These are phyloP conservation scores for Mormyrus proboscirostris DNA, from an alignment of 2,797 vertebrate species.

Conservation along the genomic window DNA sequence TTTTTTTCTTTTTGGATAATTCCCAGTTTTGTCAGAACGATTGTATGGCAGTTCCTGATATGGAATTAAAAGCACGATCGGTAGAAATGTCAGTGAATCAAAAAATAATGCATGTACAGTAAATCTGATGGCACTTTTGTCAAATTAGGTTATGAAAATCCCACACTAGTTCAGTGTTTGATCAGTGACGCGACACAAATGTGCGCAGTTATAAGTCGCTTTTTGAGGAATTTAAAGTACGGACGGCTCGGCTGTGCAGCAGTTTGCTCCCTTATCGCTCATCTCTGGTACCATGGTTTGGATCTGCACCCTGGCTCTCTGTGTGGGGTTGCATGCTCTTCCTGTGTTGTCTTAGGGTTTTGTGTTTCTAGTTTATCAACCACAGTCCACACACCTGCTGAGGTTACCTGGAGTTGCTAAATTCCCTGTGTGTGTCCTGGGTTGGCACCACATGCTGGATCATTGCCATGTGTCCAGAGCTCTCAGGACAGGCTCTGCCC, in stretches of 20 bases:
- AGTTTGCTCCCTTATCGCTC: background rate
- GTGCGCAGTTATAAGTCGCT: background rate
- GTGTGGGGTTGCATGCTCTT: background rate
- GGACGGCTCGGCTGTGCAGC: background rate
- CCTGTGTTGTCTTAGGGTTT: background rate
- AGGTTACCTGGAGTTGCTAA: background rate
- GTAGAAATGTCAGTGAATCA: background rate
- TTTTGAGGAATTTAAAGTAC: background rate
- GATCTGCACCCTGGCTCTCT: background rate
- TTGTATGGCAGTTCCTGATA: background rate
- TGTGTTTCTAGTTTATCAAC: background rate
- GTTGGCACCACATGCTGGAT: background rate
- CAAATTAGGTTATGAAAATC: background rate
- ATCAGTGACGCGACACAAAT: background rate
- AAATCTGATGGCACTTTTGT: background rate
- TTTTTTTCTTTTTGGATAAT: background rate
- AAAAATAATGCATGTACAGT: background rate
- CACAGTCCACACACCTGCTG: background rate
- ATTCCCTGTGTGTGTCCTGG: background rate
- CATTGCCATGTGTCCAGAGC: background rate
- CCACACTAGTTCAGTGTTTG: background rate
- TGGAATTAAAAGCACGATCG: background rate
- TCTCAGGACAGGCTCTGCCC: background rate
- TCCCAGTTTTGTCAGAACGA: background rate
- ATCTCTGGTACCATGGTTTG: background rate